These are phyloP conservation scores for Anoplophora glabripennis DNA, from an alignment of 1,140 invertebrate species.

Conservation along the genomic window DNA sequence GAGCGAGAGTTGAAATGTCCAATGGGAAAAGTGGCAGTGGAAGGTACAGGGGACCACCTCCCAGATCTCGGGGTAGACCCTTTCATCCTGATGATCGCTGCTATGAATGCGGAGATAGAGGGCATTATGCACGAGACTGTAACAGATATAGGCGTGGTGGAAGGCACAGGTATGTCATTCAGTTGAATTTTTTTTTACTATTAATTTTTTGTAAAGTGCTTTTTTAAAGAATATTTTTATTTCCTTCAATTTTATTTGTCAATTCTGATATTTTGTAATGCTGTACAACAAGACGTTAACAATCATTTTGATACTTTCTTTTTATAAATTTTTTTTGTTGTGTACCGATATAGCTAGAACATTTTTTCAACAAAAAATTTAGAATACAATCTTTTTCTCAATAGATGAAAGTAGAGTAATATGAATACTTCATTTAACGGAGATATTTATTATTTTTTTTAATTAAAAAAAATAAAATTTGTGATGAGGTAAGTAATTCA, in stretches of 20 bases:
- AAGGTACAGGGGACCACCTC: constrained; percentile 52
- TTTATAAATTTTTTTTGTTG: background rate
- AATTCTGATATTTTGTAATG: constrained; percentile 10
- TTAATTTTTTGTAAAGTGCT: constrained; percentile 5
- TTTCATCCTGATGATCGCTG: constrained; percentile 84
- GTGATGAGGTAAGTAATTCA: no score
- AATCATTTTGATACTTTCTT: background rate
- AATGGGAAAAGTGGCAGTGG: constrained; percentile 75
- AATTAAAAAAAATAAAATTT: no score
- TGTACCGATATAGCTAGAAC: background rate
- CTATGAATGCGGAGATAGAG: constrained; percentile 88
- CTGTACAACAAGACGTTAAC: constrained; percentile 20
- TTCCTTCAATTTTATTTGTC: constrained; percentile 9
- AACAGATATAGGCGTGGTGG: constrained; percentile 59
- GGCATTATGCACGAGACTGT: constrained; percentile 90
- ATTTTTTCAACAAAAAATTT: no score
- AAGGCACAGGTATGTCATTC: constrained; percentile 55
- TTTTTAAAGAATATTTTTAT: constrained; percentile 5
- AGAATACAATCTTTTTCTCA: no score
- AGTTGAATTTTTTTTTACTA: constrained; percentile 15
- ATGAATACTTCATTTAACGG: no score
- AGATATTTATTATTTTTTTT: no score
- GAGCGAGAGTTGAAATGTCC: constrained; percentile 89
- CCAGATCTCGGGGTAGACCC: constrained; percentile 57
- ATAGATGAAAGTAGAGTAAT: no score